Conservation (phyloP, 1,140 invertebrate species). For the Bombus balteatus region DNA sequence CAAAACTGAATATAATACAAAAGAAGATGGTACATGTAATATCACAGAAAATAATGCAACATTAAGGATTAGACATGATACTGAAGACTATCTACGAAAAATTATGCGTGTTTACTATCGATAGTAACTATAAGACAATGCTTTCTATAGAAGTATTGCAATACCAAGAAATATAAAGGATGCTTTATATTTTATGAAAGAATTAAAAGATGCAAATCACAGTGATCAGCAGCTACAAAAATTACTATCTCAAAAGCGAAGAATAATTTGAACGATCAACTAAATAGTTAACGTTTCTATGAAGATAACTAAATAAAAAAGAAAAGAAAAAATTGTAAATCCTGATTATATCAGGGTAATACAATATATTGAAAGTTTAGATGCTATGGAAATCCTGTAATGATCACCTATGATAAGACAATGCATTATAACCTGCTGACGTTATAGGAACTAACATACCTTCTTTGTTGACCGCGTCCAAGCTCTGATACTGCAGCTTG, state of each 20-base stretch:
- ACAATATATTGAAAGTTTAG: slow-evolving; percentile 2
- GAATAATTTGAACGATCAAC: neutral
- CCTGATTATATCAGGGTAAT: neutral
- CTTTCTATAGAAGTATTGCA: slow-evolving; percentile 5
- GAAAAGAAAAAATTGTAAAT: neutral
- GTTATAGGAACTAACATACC: slow-evolving; percentile 80
- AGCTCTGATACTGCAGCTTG: slow-evolving; percentile 85
- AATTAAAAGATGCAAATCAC: slow-evolving; percentile 28
- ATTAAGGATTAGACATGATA: slow-evolving; percentile 20
- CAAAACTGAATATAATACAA: slow-evolving; percentile 38
- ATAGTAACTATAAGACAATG: slow-evolving; percentile 26
- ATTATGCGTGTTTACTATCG: slow-evolving; percentile 1
- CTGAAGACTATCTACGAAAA: slow-evolving; percentile 4
- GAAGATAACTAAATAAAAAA: neutral
- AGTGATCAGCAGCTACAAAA: slow-evolving; percentile 14
- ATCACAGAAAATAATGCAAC: neutral
- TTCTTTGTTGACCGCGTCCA: slow-evolving; percentile 86
- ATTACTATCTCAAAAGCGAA: slow-evolving; percentile 23
- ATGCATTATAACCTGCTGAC: slow-evolving; percentile 18
- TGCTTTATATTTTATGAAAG: slow-evolving; percentile 5
- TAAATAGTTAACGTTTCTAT: neutral
- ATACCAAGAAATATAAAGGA: slow-evolving; percentile 8
- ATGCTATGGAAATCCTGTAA: neutral
- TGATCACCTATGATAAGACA: neutral
- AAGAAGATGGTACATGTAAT: slow-evolving; percentile 29